A percentile compares a stretch with the other conserved stretches of the same genome.
Conservation (phyloP, 2,888 invertebrate species). For the Spicauda simplicius region DNA sequence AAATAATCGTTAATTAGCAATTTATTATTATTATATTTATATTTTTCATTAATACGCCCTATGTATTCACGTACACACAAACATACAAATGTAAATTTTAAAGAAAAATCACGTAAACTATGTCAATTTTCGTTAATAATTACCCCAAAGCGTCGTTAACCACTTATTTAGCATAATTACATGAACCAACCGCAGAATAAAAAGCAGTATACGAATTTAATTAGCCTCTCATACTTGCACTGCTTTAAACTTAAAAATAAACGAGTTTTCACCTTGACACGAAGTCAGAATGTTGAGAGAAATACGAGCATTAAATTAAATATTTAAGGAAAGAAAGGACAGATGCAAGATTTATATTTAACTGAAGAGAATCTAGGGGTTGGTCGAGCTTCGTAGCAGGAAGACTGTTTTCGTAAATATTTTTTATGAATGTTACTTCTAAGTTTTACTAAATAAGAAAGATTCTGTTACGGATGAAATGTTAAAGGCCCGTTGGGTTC, state of each 20-base stretch:
- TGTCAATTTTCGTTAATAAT: no score
- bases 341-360: constrained; percentile 14
- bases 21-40: no score
- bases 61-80: no score
- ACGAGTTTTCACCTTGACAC: constrained; percentile 36
- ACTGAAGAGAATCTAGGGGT: constrained; percentile 1
- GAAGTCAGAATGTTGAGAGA: constrained; percentile 23
- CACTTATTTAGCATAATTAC: not conserved
- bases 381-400: not conserved
- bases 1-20: no score
- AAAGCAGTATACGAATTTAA: constrained; percentile 28
- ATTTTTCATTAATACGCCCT: no score
- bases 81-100: no score
- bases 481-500: no score
- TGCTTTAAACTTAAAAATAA: constrained; percentile 34
- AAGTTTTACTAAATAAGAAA: no score
- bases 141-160: not conserved
- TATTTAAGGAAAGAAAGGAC: constrained; percentile 23
- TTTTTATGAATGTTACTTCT: no score
- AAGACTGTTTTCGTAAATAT: no score
- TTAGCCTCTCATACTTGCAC: constrained; percentile 29
- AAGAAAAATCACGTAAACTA: no score
- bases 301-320: constrained; percentile 31
- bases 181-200: constrained; percentile 24
- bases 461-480: no score